Evolutionary conservation across 2,888 invertebrate genomes (phyloP).

Genomic region (Himalopsyche tibetana): DNA sequence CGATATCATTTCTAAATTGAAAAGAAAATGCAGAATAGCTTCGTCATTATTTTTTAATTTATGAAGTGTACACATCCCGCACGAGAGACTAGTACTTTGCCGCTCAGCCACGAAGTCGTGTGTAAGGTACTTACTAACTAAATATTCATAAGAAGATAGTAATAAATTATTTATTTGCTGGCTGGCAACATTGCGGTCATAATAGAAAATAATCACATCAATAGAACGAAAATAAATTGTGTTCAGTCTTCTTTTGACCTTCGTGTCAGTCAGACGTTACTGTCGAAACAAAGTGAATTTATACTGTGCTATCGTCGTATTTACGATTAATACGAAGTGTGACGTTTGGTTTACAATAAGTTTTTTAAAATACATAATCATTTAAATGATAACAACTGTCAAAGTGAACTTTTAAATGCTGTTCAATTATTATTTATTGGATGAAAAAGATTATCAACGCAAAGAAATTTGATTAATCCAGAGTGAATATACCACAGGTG

Average conservation of each 20-base stretch:
- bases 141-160: too few relatives aligned
- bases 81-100: too few relatives aligned
- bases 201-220: constrained; percentile 38
- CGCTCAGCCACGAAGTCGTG: too few relatives aligned
- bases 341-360: not conserved
- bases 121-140: too few relatives aligned
- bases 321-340: not conserved
- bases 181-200: constrained; percentile 36
- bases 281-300: not conserved
- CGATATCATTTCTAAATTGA: too few relatives aligned
- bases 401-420: not conserved
- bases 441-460: too few relatives aligned
- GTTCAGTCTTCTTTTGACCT: constrained; percentile 38
- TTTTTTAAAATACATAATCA: not conserved
- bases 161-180: not conserved
- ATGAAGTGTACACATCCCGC: too few relatives aligned
- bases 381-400: too few relatives aligned
- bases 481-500: not conserved
- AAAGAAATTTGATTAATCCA: too few relatives aligned
- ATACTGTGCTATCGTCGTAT: not conserved
- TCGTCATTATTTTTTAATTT: too few relatives aligned
- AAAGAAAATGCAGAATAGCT: too few relatives aligned
- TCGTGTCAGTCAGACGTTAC: not conserved
- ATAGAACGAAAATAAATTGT: not conserved
- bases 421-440: not conserved